These are phyloP conservation scores for Cotesia chilonis DNA, from an alignment of 1,140 invertebrate genomes.

Conservation along the genomic window DNA sequence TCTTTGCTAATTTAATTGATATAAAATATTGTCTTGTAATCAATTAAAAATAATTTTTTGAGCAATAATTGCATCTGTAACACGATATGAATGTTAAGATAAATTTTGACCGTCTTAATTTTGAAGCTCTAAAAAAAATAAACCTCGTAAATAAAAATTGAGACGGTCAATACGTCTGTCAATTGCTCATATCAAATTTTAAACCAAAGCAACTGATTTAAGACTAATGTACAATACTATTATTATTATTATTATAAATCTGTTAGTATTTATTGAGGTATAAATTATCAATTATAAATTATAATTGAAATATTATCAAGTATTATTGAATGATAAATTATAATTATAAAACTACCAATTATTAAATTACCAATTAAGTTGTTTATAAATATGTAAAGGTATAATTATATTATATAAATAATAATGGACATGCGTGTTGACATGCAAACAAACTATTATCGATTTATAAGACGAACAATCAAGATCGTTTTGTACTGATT, in stretches of 20 bases:
- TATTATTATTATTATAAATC: too few species aligned
- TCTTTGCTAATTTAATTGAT: too few species aligned
- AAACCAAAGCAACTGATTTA: neutral
- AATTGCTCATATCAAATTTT: slow-evolving; percentile 60
- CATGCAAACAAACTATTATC: slow-evolving; percentile 38
- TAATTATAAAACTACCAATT: too few species aligned
- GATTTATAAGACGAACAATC: slow-evolving; percentile 52
- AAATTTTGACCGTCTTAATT: slow-evolving; percentile 43
- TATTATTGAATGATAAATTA: too few species aligned
- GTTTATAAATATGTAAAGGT: neutral
- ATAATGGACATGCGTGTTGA: slow-evolving; percentile 36
- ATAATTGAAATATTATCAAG: too few species aligned
- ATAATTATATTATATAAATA: slow-evolving; percentile 1
- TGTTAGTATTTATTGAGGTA: too few species aligned
- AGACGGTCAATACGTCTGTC: slow-evolving; percentile 54
- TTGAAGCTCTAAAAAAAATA: neutral
- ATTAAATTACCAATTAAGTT: too few species aligned
- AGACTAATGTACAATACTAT: neutral
- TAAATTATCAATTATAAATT: too few species aligned
- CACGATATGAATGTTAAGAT: neutral
- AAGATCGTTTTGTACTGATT: slow-evolving; percentile 55
- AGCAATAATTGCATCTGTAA: neutral
- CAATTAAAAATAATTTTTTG: too few species aligned
- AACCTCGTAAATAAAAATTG: slow-evolving; percentile 41
- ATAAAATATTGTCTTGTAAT: too few species aligned